Evolutionary conservation across 2,113 vertebrate species (phyloP), one percentile per base, ranked within the genome.

Genomic region (Misgurnus anguillicaudatus): DNA sequence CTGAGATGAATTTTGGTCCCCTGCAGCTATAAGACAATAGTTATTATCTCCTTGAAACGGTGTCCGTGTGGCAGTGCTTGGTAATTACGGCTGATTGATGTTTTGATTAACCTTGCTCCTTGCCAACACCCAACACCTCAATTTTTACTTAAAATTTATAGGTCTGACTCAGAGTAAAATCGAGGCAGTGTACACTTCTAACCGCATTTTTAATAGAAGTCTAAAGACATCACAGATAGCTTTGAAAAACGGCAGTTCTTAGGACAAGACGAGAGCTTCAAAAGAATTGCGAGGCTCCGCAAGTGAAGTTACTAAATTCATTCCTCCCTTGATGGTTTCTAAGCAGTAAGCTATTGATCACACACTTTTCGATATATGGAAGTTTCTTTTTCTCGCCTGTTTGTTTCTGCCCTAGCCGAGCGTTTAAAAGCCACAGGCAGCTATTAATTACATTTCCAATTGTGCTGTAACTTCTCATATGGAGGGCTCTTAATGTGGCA

Each of bases 401-500:
- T 89, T 90, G 87, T 91, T 92, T 90, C 88, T 85, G 86, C 86
- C 77, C 89, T 85, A 89, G 87, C 89, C 86, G 85, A 87, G 81
- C 90, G 62, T 91, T 92, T 91, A 92, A 92, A 90, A 90, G 88
- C 89, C 81, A 74, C 89, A 87, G 85, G 88, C 82, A 62, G 87
- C 74, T 84, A 86, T 88, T 92, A 92, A 92, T 92, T 92, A 91
- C 88, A 89, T 91, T 92, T 91, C 86, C 90, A 86, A 90, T 91
- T 88, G 86, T 89, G 88, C 84, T 87, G 86, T 85, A 83, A 85
- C 80, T 81, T 88, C 83, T 88, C 87, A 85, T 82, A 84, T 77
- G 85, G 84, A 84, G 57, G 72, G 79, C 85, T 87, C 90, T 90
- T 89, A 87, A 91, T 90, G 83, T 82, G 24, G 83, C 79, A 80